Base-by-base conservation (phyloP, 2,888 invertebrate species). In the Drosophila mimetica region DNA sequence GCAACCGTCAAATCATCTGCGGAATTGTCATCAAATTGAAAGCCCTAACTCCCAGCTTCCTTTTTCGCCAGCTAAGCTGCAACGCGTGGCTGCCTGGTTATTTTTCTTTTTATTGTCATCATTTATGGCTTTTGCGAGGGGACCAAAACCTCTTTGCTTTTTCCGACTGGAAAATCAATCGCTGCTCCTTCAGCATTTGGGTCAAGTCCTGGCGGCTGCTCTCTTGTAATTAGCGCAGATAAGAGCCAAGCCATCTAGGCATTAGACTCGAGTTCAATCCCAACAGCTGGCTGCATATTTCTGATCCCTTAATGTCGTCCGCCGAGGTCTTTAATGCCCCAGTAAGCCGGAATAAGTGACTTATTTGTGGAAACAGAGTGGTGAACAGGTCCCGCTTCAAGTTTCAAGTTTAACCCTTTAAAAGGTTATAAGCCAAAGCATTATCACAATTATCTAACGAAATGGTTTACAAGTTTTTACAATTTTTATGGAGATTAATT, bases 1-100 rank as follows among this genome's bases (percentile, higher is more conserved):
- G 80, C 84, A 76, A 83, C 80, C 86, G 75, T 79, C 88, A 86
- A 88, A 86, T 82, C 82, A 86, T 88, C 86, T 86, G 61, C 79
- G 86, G 88, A 82, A 82, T 88, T 82, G 88, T 82, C 82, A 82
- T 82, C 84, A 82, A 82, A 82, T 82, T 88, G 88, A 82, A 88
- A 83, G 86, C 76, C 51, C 61, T 41, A 32, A 7, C 18, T 61
- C 46, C 37, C 39, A 22, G 4, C 28, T n/a, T n/a, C n/a, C 18
- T 48, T 28, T 48, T 47, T 48, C 34, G 30, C 41, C 47, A 36
- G 60, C 86, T 81, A 87, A 81, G 81, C 81, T 85, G 88, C 79
- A 81, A 87, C 81, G 81, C 81, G 81, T 81, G 81, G 88, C 88
- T 77, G 81, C 63, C 39, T 71, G 37, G 34, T 50, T 79, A 77